Evolutionary conservation across 2,113 vertebrate genomes (phyloP).

Genomic region (Platichthys stellatus): DNA sequence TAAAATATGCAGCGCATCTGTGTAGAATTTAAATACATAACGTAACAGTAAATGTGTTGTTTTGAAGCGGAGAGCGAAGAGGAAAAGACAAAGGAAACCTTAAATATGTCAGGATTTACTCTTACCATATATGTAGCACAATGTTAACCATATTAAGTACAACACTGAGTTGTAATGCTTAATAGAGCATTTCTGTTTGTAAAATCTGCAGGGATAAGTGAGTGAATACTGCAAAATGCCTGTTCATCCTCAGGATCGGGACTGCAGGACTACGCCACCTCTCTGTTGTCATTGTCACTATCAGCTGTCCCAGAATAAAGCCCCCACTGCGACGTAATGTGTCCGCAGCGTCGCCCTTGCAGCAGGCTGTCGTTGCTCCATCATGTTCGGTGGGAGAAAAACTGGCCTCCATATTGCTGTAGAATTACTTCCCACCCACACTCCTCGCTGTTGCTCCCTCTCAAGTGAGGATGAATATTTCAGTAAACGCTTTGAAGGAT

Average conservation of each 20-base stretch:
- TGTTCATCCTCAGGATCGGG: background rate
- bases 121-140: background rate
- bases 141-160: background rate
- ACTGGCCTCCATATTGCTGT: background rate
- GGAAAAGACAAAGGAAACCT: background rate
- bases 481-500: constrained; percentile 14
- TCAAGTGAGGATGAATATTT: constrained; percentile 19
- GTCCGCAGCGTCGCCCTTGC: constrained; percentile 39
- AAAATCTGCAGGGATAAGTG: background rate
- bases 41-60: background rate
- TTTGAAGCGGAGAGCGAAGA: background rate
- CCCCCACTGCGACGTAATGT: constrained; percentile 27
- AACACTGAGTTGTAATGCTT: background rate
- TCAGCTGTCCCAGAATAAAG: constrained; percentile 1
- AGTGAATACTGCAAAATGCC: background rate
- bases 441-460: constrained; percentile 27
- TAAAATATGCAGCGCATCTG: constrained; percentile 1
- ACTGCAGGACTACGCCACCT: background rate
- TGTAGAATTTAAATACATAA: constrained; percentile 16
- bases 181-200: background rate
- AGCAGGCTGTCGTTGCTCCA: constrained; percentile 23
- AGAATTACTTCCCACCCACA: constrained; percentile 26
- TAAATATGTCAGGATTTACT: background rate
- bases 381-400: constrained; percentile 7
- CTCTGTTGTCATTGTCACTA: constrained; percentile 31